A percentile compares a stretch with the other conserved stretches of the same genome.
phyloP scores from a whole-genome alignment of 2,888 invertebrate genomes.

The Zonitis immaculata region DNA sequence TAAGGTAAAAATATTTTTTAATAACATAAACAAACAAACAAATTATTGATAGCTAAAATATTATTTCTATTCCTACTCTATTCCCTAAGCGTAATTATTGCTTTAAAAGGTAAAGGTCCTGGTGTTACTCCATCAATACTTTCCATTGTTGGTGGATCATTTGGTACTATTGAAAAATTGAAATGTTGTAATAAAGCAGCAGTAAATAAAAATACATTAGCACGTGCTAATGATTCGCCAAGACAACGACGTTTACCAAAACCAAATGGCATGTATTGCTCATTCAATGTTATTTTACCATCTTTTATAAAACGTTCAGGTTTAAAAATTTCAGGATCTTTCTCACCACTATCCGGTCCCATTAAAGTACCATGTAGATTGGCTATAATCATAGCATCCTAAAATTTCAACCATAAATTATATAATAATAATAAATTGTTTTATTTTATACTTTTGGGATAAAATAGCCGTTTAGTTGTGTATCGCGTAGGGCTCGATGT shows the following conservation, averaged over 20 bases:
- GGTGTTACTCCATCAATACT: constrained; percentile 76
- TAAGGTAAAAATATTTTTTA: too few species aligned
- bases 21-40: not conserved
- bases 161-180: constrained; percentile 61
- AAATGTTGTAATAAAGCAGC: constrained; percentile 71
- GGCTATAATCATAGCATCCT: constrained; percentile 77
- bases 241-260: constrained; percentile 75
- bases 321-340: constrained; percentile 65
- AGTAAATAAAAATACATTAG: constrained; percentile 73
- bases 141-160: constrained; percentile 60
- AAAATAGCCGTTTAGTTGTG: constrained; percentile 63
- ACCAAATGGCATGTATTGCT: constrained; percentile 73
- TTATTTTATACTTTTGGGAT: constrained; percentile 66
- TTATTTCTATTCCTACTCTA: not conserved
- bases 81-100: constrained; percentile 51
- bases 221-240: constrained; percentile 73
- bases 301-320: constrained; percentile 70
- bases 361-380: constrained; percentile 70
- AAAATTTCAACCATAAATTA: too few species aligned
- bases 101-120: constrained; percentile 67
- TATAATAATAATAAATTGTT: too few species aligned
- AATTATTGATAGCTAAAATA: not conserved
- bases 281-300: constrained; percentile 57
- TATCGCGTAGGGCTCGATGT: constrained; percentile 70
- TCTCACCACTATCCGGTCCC: constrained; percentile 60